Conservation (phyloP, 2,113 vertebrate genomes). For the Misgurnus anguillicaudatus region DNA sequence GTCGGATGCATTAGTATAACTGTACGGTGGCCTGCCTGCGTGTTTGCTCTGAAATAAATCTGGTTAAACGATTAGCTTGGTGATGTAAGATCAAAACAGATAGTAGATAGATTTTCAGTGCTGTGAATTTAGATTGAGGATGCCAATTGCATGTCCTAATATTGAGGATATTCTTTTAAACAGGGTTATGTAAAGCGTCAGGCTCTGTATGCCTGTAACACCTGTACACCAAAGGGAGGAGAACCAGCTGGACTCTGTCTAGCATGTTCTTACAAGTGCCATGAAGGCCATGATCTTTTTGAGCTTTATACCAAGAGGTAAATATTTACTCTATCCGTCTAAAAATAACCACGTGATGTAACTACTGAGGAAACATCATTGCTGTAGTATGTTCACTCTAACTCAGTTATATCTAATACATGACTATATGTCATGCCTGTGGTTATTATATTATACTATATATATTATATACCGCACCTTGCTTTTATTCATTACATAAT, state of each 20-base stretch:
- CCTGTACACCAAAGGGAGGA: constrained; percentile 85
- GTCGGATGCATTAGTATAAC: no score
- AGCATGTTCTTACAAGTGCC: constrained; percentile 97
- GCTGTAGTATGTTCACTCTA: no score
- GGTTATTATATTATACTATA: no score
- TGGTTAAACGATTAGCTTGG: not conserved
- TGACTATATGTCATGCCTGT: no score
- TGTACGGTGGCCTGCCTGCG: not conserved
- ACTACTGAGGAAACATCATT: no score
- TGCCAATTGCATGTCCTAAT: not conserved
- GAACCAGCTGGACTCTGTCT: constrained; percentile 91
- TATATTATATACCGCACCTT: no score
- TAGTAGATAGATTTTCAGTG: not conserved
- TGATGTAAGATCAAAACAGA: not conserved
- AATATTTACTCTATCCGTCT: not conserved
- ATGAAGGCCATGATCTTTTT: constrained; percentile 90
- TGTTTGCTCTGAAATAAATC: not conserved
- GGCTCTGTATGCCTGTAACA: constrained; percentile 91
- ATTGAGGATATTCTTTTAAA: not conserved
- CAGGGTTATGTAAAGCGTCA: constrained; percentile 93
- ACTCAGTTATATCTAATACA: no score
- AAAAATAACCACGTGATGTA: not conserved
- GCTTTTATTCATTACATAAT: no score
- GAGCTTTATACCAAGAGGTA: constrained; percentile 97
- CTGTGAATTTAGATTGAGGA: not conserved